A percentile compares a stretch with the other conserved stretches of the same genome.
These are phyloP conservation scores for Melanotaenia maccullochi DNA, from an alignment of 2,797 vertebrate species.

Conservation along the genomic window DNA sequence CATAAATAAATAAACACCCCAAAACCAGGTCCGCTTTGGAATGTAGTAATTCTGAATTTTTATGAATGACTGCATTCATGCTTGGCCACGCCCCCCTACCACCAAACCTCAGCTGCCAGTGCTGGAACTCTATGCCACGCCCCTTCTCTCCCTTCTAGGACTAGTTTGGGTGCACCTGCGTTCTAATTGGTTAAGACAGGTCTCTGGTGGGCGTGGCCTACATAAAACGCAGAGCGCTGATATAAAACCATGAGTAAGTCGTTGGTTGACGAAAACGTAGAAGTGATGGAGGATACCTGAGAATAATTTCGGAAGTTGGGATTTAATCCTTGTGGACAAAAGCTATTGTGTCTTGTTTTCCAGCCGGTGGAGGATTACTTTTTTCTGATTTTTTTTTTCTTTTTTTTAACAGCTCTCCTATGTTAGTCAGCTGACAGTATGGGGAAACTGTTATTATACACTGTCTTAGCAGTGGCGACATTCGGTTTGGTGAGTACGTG, in stretches of 20 bases:
- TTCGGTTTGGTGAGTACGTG: slow-evolving; percentile 73
- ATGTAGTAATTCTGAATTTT: slow-evolving; percentile 83
- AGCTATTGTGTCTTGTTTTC: slow-evolving; percentile 42
- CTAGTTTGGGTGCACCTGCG: slow-evolving; percentile 57
- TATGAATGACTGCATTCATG: slow-evolving; percentile 89
- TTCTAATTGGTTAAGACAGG: slow-evolving; percentile 71
- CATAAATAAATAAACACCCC: slow-evolving; percentile 80
- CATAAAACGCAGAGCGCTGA: slow-evolving; percentile 38
- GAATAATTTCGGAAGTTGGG: slow-evolving; percentile 29
- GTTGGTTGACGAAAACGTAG: slow-evolving; percentile 49
- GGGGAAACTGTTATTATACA: slow-evolving; percentile 70
- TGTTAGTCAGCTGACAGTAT: slow-evolving; percentile 68
- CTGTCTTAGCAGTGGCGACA: slow-evolving; percentile 59
- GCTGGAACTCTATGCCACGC: slow-evolving; percentile 29
- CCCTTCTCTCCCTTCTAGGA: slow-evolving; percentile 32
- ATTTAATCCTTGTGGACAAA: slow-evolving; percentile 57
- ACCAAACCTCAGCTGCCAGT: slow-evolving; percentile 24
- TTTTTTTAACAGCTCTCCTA: slow-evolving; percentile 8
- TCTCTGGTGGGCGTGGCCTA: slow-evolving; percentile 63
- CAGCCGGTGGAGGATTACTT: slow-evolving; percentile 42
- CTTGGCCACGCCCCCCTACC: slow-evolving; percentile 64
- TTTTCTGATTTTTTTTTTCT: slow-evolving; percentile 14
- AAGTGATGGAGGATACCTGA: slow-evolving; percentile 50
- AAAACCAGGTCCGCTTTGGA: slow-evolving; percentile 76
- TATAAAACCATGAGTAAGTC: slow-evolving; percentile 71